Conservation (phyloP, 2,113 vertebrate species). For the Cephalopholis sonnerati region DNA sequence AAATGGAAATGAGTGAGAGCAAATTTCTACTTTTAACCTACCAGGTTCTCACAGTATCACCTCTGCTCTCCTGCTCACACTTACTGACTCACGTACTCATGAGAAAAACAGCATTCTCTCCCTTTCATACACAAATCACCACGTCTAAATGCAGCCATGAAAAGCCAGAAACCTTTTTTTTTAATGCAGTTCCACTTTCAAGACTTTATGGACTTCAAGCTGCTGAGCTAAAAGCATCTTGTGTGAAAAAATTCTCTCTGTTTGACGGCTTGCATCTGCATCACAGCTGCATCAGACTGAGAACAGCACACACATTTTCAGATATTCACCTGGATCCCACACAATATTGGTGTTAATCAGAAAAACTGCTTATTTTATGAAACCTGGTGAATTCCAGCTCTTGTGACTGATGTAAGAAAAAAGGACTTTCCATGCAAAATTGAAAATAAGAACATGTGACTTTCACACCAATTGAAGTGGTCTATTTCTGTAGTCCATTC, state of each 20-base stretch:
- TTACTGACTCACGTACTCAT: neutral
- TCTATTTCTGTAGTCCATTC: slow-evolving; percentile 39
- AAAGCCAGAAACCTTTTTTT: slow-evolving; percentile 56
- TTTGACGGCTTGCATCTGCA: slow-evolving; percentile 7
- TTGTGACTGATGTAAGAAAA: slow-evolving; percentile 54
- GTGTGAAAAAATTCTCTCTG: slow-evolving; percentile 6
- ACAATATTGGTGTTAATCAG: slow-evolving; percentile 4
- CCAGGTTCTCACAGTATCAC: neutral
- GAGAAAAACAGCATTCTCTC: slow-evolving; percentile 13
- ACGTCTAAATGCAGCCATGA: slow-evolving; percentile 51
- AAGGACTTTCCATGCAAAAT: slow-evolving; percentile 56
- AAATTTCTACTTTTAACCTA: slow-evolving; percentile 11
- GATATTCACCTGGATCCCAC: neutral
- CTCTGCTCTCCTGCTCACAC: slow-evolving; percentile 7
- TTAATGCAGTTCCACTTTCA: slow-evolving; percentile 68
- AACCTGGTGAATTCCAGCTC: slow-evolving; percentile 61
- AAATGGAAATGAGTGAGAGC: slow-evolving; percentile 9
- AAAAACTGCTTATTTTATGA: slow-evolving; percentile 19
- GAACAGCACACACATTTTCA: slow-evolving; percentile 28
- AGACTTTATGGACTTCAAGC: slow-evolving; percentile 39
- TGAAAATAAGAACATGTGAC: slow-evolving; percentile 69
- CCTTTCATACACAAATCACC: slow-evolving; percentile 41
- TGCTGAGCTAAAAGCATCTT: slow-evolving; percentile 41
- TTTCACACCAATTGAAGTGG: slow-evolving; percentile 65
- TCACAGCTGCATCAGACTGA: slow-evolving; percentile 53